phyloP scores from a whole-genome alignment of 2,113 vertebrate species.

The Brachyhypopomus occidentalis region DNA sequence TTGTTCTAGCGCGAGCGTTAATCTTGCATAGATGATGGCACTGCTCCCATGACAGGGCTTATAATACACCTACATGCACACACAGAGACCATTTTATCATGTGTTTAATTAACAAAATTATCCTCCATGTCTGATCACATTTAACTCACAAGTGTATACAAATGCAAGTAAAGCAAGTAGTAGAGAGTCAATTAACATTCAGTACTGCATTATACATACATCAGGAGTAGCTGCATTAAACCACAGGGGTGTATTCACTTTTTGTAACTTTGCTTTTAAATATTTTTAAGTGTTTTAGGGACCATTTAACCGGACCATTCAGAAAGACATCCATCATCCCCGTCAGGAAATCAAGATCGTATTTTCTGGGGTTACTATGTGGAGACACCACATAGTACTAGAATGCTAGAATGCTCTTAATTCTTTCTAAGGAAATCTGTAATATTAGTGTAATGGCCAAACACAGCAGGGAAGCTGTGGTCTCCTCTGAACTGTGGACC shows the following conservation, averaged over 20 bases:
- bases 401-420: constrained; percentile 51
- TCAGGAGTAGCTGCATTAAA: not conserved
- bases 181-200: constrained; percentile 39
- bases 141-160: constrained; percentile 36
- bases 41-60: constrained; percentile 63
- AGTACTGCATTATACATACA: constrained; percentile 31
- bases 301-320: constrained; percentile 28
- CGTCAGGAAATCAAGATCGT: constrained; percentile 22
- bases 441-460: constrained; percentile 18
- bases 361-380: constrained; percentile 51
- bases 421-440: constrained; percentile 55
- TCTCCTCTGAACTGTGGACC: constrained; percentile 46
- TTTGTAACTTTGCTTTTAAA: too few relatives aligned
- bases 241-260: too few relatives aligned
- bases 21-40: constrained; percentile 70
- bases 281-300: too few relatives aligned
- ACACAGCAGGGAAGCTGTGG: not conserved
- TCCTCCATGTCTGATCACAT: constrained; percentile 36
- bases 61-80: constrained; percentile 57
- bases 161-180: not conserved
- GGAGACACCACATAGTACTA: constrained; percentile 36
- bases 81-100: constrained; percentile 60
- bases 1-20: constrained; percentile 72
- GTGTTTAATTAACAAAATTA: constrained; percentile 55
- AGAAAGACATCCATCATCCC: constrained; percentile 37